Conservation (phyloP, 2,888 invertebrate species). For the Tetheella fluctuosa region DNA sequence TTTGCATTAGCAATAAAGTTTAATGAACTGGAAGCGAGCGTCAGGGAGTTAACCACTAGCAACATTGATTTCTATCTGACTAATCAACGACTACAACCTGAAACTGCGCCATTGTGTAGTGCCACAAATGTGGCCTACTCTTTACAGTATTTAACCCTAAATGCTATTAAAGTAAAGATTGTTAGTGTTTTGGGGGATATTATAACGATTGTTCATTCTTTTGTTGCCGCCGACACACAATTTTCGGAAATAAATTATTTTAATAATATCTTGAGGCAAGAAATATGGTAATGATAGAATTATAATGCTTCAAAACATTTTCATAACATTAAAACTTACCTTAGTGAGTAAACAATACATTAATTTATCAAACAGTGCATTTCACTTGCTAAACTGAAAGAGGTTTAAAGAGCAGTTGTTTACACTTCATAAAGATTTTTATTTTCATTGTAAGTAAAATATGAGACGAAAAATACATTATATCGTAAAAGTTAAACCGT, state of each 20-base stretch:
- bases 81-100: not conserved
- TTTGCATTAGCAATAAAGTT: constrained; percentile 11
- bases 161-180: too few species aligned
- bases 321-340: not conserved
- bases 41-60: constrained; percentile 12
- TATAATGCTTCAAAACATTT: not conserved
- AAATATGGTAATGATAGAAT: not conserved
- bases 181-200: too few species aligned
- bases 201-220: too few species aligned
- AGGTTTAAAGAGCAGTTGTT: not conserved
- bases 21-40: constrained; percentile 12
- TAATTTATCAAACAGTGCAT: not conserved
- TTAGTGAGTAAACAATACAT: not conserved
- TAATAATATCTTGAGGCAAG: too few species aligned
- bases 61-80: constrained; percentile 7
- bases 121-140: not conserved
- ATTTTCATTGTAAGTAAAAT: not conserved
- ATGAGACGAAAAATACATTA: not conserved
- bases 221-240: too few species aligned
- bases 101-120: not conserved
- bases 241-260: too few species aligned
- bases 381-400: not conserved
- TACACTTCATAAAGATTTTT: not conserved
- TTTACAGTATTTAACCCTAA: not conserved
- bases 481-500: not conserved